Evolutionary conservation across 1,140 invertebrate genomes (phyloP).

Genomic region (Macrobrachium nipponense): DNA sequence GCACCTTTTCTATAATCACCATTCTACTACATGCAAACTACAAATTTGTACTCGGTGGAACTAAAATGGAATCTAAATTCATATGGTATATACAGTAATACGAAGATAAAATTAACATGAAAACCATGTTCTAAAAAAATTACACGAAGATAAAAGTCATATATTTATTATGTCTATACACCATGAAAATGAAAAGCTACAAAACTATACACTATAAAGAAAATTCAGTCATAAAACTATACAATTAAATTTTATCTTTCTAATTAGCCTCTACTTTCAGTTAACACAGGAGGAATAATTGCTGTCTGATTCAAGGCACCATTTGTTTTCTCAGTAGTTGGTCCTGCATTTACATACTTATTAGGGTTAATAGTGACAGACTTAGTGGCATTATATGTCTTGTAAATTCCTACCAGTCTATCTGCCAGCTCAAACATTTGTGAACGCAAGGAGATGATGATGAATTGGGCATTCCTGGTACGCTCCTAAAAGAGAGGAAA

Average conservation of each 20-base stretch:
- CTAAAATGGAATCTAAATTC: too few relatives aligned
- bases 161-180: too few relatives aligned
- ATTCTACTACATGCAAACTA: too few relatives aligned
- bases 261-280: conserved; percentile 12
- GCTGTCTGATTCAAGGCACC: conserved; percentile 18
- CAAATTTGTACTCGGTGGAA: too few relatives aligned
- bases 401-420: conserved; percentile 94
- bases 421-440: conserved; percentile 98
- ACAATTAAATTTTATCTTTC: background rate
- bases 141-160: too few relatives aligned
- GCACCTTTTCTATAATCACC: too few relatives aligned
- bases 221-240: background rate
- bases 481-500: conserved; percentile 78
- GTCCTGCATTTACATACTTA: conserved; percentile 12
- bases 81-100: too few relatives aligned
- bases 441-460: conserved; percentile 95
- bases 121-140: too few relatives aligned
- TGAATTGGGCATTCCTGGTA: conserved; percentile 98
- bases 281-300: background rate
- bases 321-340: background rate
- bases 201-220: conserved; percentile 6
- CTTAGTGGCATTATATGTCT: conserved; percentile 90
- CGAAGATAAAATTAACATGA: too few relatives aligned
- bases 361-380: conserved; percentile 77
- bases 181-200: background rate